These are phyloP conservation scores for Cricetomys ansorgei DNA, from an alignment of 2,113 vertebrate species.

Conservation along the genomic window DNA sequence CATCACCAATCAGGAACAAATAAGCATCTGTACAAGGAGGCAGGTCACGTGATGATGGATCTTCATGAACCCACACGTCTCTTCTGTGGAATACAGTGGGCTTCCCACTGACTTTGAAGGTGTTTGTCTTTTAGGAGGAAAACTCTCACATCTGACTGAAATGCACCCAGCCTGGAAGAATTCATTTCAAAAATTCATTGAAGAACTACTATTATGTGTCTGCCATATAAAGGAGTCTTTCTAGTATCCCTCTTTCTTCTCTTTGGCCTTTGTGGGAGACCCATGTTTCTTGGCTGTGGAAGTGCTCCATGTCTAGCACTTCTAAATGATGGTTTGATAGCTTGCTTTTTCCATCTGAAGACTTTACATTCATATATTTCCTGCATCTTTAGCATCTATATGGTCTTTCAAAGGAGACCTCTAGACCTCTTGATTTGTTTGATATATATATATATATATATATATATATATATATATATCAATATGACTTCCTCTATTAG, in stretches of 20 bases:
- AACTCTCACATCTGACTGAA: neutral
- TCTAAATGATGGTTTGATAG: neutral
- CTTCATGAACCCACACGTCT: too few species aligned
- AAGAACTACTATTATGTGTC: neutral
- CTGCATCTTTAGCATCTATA: neutral
- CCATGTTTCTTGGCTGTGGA: neutral
- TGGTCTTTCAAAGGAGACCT: neutral
- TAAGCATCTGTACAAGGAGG: neutral
- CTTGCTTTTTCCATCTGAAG: neutral
- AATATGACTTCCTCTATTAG: neutral
- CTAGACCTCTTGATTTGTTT: neutral
- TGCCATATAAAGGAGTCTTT: neutral
- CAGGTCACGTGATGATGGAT: neutral
- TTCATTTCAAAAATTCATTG: neutral
- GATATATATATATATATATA: too few species aligned
- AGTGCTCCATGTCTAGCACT: neutral
- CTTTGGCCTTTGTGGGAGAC: neutral
- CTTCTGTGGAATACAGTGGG: neutral
- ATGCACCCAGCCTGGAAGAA: neutral
- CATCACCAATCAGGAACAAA: neutral
- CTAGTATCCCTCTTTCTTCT: neutral
- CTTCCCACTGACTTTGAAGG: neutral
- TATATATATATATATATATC: too few species aligned
- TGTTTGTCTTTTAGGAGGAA: neutral
- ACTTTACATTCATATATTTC: neutral